Conservation (phyloP, 2,797 vertebrate species). For the Tenualosa thibaudeaui region DNA sequence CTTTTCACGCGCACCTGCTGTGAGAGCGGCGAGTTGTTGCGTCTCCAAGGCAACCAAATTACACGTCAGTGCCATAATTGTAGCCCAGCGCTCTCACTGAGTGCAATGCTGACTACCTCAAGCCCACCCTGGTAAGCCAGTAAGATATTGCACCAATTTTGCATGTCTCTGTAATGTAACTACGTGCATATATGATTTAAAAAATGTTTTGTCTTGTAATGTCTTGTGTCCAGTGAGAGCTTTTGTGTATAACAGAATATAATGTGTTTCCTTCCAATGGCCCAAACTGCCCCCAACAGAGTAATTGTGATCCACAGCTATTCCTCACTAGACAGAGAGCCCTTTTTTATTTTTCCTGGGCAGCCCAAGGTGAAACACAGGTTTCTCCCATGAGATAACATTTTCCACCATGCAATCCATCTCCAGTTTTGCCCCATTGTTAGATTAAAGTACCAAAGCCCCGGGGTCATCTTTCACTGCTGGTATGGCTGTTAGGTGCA, state of each 20-base stretch:
- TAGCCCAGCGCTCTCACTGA: background rate
- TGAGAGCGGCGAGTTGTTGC: background rate
- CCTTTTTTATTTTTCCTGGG: conserved; percentile 31
- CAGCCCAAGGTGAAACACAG: conserved; percentile 56
- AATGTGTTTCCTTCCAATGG: conserved; percentile 30
- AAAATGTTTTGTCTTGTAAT: conserved; percentile 20
- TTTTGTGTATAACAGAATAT: conserved; percentile 31
- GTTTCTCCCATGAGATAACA: conserved; percentile 49
- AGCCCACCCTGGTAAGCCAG: conserved; percentile 63
- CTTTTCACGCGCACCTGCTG: conserved; percentile 11
- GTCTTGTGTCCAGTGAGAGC: conserved; percentile 8
- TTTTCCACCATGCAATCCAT: conserved; percentile 50
- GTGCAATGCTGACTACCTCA: conserved; percentile 73
- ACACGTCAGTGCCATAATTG: conserved; percentile 2
- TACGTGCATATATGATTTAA: background rate
- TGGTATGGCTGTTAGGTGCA: conserved; percentile 41
- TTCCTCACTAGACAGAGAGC: conserved; percentile 43
- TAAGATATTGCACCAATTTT: conserved; percentile 45
- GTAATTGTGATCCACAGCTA: conserved; percentile 43
- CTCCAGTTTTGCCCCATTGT: conserved; percentile 50
- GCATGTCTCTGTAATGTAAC: conserved; percentile 61
- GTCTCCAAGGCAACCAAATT: conserved; percentile 11
- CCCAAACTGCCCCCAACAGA: conserved; percentile 33
- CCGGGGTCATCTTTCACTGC: conserved; percentile 52
- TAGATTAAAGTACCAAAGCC: conserved; percentile 51